phyloP scores from a whole-genome alignment of 1,140 invertebrate genomes.

The Leptonema lineaticorne region DNA sequence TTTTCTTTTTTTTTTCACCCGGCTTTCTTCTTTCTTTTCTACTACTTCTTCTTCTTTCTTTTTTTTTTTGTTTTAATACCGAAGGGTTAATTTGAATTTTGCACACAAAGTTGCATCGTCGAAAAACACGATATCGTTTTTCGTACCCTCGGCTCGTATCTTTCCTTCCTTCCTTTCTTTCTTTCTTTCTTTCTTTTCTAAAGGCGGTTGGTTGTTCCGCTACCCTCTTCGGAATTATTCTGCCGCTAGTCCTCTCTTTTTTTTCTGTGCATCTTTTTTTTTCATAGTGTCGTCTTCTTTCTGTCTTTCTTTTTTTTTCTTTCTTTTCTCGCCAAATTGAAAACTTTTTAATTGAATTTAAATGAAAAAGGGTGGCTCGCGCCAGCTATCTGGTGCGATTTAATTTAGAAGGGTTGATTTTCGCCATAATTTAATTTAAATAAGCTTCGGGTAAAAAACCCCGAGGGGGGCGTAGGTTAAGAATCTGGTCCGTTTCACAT shows the following conservation, averaged over 20 bases:
- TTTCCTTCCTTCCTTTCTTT: background rate
- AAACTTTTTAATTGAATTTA: slow-evolving; percentile 41
- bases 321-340: slow-evolving; percentile 31
- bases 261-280: too few relatives aligned
- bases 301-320: background rate
- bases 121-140: too few relatives aligned
- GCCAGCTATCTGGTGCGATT: slow-evolving; percentile 27
- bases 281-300: background rate
- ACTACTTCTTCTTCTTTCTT: too few relatives aligned
- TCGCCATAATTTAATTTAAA: slow-evolving; percentile 42
- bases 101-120: slow-evolving; percentile 15
- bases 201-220: background rate
- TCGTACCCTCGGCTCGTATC: background rate
- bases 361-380: slow-evolving; percentile 6
- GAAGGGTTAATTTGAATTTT: slow-evolving; percentile 5
- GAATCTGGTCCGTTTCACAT: slow-evolving; percentile 28
- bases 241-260: too few relatives aligned
- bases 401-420: slow-evolving; percentile 41
- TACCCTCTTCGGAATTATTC: too few relatives aligned
- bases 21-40: too few relatives aligned
- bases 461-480: background rate
- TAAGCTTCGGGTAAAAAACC: too few relatives aligned
- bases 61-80: too few relatives aligned
- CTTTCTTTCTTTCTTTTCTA: too few relatives aligned
- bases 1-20: too few relatives aligned